phyloP scores from a whole-genome alignment of 1,140 invertebrate genomes.

The Drosophila burlai region DNA sequence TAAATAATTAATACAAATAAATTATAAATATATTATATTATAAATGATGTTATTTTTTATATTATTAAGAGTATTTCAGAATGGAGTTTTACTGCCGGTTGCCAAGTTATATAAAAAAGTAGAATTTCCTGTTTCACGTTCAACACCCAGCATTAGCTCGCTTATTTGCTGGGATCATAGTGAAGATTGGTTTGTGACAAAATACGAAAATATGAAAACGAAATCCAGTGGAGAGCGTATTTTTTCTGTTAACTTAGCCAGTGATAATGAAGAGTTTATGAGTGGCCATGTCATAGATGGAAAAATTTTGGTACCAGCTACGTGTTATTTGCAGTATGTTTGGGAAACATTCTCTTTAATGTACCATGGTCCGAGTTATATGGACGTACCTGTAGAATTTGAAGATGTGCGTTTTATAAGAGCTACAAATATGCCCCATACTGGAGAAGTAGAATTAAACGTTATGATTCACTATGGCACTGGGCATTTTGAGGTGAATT shows the following conservation, averaged over 20 bases:
- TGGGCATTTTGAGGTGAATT: constrained; percentile 90
- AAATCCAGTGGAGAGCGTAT: constrained; percentile 87
- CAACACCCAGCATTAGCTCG: constrained; percentile 91
- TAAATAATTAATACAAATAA: constrained; percentile 4
- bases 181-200: constrained; percentile 88
- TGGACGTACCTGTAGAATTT: constrained; percentile 93
- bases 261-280: constrained; percentile 91
- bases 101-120: constrained; percentile 88
- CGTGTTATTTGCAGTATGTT: constrained; percentile 93
- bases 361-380: constrained; percentile 88
- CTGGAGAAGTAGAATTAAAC: constrained; percentile 90
- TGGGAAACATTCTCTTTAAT: constrained; percentile 95
- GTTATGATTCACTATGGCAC: constrained; percentile 93
- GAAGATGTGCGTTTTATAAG: constrained; percentile 94
- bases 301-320: constrained; percentile 95
- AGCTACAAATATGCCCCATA: constrained; percentile 92
- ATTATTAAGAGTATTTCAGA: constrained; percentile 54
- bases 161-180: constrained; percentile 96
- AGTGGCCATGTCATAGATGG: constrained; percentile 95
- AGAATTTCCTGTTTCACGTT: constrained; percentile 91
- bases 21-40: background rate
- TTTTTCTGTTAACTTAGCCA: constrained; percentile 87
- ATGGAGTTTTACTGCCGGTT: constrained; percentile 85
- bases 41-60: background rate
- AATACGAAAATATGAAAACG: constrained; percentile 83